Base-by-base conservation (phyloP, 2,797 vertebrate species). In the Sebastes minor region DNA sequence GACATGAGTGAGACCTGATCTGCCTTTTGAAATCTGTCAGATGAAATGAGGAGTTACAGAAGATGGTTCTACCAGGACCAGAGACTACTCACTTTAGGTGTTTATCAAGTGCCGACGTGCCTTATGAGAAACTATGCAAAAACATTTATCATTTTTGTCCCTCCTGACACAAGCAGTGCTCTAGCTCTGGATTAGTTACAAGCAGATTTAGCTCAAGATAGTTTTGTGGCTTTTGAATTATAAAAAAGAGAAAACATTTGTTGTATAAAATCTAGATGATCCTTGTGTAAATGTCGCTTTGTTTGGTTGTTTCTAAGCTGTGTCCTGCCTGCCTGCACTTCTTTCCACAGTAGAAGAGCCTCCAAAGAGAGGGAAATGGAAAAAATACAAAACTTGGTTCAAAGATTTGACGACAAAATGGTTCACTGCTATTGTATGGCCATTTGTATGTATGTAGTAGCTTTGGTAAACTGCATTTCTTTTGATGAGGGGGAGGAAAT, bases 71-170 rank as follows among this genome's bases (percentile, higher is more conserved):
- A 94, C 92, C 95, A 91, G 93, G 94, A 95, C 86, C 86, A 92
- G 93, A 88, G 87, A 89, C 75, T 89, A 95, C 92, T 93, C 78
- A 95, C 85, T 91, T 80, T 81, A 86, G 82, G 81, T 69, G 90
- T 93, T 95, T 94, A 95, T 94, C 80, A 94, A 96, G 95, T 91
- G 89, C 93, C 92, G 38, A 94, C 30, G 98, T 99, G 98, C 98
- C 98, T 99, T 99, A 97, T 90, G 95, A 95, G 89, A 95, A 91
- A 96, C 98, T 99, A 99, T 99, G 98, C 97, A 99, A 91, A 79
- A 35, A 13, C 11, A 27, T 4, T 4, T 4, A 93, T 62, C 66
- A 59, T 87, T 88, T 87, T 95, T 95, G 83, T 91, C 85, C 90
- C 93, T 92, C 85, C 90, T 96, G 92, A 93, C 92, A 96, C 94